A percentile compares a stretch with the other conserved stretches of the same genome.
phyloP scores from a whole-genome alignment of 2,888 invertebrate genomes.

The Tuberolachnus salignus region DNA sequence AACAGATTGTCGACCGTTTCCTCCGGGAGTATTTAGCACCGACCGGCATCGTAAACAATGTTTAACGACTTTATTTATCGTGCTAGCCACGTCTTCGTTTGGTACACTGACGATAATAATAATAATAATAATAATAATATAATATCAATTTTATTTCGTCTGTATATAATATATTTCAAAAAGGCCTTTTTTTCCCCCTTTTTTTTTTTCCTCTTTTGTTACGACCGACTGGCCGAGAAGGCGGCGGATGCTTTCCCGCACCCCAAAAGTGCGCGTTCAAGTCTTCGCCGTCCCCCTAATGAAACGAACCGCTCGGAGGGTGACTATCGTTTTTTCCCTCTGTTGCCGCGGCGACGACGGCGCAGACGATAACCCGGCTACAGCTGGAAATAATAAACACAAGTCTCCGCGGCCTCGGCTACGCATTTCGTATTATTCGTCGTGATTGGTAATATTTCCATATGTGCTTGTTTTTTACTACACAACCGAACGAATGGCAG shows the following conservation, averaged over 20 bases:
- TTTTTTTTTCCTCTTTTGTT: neutral
- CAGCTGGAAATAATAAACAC: no score
- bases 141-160: neutral
- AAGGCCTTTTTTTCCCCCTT: conserved; percentile 28
- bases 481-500: no score
- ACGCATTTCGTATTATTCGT: no score
- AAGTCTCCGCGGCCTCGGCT: no score
- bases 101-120: neutral
- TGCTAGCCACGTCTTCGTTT: no score
- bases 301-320: conserved; percentile 29
- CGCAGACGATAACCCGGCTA: conserved; percentile 15
- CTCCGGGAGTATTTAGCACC: neutral
- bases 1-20: neutral
- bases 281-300: conserved; percentile 42
- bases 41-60: neutral
- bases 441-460: no score
- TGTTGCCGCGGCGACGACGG: conserved; percentile 53
- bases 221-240: neutral
- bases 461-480: no score
- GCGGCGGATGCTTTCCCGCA: conserved; percentile 16
- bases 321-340: conserved; percentile 40
- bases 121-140: no score
- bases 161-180: neutral
- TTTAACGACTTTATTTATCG: no score
- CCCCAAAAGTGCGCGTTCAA: conserved; percentile 46